These are phyloP conservation scores for Cryptus viduatorius DNA, from an alignment of 2,888 invertebrate species.

Conservation along the genomic window DNA sequence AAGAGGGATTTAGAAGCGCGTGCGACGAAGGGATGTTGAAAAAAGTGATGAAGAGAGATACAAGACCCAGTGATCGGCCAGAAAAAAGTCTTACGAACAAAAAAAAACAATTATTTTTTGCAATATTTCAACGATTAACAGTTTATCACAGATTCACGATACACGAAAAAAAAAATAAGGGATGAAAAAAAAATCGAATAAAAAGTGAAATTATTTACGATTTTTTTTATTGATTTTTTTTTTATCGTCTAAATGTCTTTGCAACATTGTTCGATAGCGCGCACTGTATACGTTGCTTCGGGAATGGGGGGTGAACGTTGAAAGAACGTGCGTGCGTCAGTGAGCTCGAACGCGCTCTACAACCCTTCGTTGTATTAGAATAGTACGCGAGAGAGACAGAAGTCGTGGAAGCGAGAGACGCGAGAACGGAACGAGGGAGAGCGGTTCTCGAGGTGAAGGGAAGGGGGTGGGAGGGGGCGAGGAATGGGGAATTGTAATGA, in stretches of 20 bases:
- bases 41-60: conserved; percentile 21
- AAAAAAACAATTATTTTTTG: background rate
- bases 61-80: background rate
- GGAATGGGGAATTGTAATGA: conserved; percentile 85
- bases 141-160: background rate
- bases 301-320: conserved; percentile 64
- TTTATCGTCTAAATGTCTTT: conserved; percentile 61
- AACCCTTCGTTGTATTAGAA: conserved; percentile 70
- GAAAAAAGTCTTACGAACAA: conserved; percentile 1
- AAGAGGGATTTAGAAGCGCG: background rate
- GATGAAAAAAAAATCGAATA: background rate
- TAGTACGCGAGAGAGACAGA: conserved; percentile 60
- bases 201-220: background rate
- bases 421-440: conserved; percentile 69
- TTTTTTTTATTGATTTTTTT: background rate
- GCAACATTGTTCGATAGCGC: conserved; percentile 56
- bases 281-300: conserved; percentile 55
- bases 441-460: conserved; percentile 70
- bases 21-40: conserved; percentile 9
- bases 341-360: conserved; percentile 65
- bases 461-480: conserved; percentile 74
- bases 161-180: background rate
- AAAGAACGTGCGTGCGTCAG: conserved; percentile 56
- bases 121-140: background rate
- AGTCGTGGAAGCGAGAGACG: conserved; percentile 70